Evolutionary conservation across 2,888 invertebrate species (phyloP).

Genomic region (Noctuana brunneofusca): DNA sequence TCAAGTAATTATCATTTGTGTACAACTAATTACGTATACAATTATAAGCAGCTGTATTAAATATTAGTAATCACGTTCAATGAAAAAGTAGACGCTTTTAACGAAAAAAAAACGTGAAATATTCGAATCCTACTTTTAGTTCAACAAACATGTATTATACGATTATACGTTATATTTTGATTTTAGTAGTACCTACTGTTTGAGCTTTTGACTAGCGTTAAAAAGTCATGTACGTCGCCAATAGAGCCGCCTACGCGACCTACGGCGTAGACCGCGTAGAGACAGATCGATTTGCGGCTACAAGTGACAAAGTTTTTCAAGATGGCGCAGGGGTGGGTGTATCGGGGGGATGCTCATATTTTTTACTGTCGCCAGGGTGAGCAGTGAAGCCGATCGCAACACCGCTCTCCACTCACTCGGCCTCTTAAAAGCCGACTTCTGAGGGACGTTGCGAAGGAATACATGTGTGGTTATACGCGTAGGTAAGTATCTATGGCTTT

Average conservation of each 20-base stretch:
- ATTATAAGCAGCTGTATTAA: too few species aligned
- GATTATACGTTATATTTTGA: too few species aligned
- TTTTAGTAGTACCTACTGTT: too few species aligned
- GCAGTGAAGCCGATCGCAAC: conserved; percentile 81
- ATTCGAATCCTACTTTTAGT: too few species aligned
- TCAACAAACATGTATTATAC: too few species aligned
- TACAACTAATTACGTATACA: too few species aligned
- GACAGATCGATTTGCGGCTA: conserved; percentile 80
- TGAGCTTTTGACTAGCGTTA: conserved; percentile 5
- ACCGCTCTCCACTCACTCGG: conserved; percentile 80
- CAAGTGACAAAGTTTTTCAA: conserved; percentile 81
- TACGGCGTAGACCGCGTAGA: conserved; percentile 66
- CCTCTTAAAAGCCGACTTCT: conserved; percentile 75
- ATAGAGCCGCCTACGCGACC: conserved; percentile 47
- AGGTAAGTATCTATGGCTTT: conserved; percentile 64
- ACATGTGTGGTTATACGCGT: conserved; percentile 60
- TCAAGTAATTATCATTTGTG: too few species aligned
- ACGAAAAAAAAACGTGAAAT: too few species aligned
- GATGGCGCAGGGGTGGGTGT: conserved; percentile 68
- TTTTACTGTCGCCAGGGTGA: conserved; percentile 82
- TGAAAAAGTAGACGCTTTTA: too few species aligned
- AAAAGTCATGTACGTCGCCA: conserved; percentile 17
- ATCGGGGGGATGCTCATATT: conserved; percentile 77
- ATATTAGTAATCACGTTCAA: too few species aligned
- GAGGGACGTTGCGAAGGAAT: conserved; percentile 64